Evolutionary conservation across 2,113 vertebrate species (phyloP), one percentile per base, ranked within the genome.

Genomic region (Protobothrops mucrosquamatus): DNA sequence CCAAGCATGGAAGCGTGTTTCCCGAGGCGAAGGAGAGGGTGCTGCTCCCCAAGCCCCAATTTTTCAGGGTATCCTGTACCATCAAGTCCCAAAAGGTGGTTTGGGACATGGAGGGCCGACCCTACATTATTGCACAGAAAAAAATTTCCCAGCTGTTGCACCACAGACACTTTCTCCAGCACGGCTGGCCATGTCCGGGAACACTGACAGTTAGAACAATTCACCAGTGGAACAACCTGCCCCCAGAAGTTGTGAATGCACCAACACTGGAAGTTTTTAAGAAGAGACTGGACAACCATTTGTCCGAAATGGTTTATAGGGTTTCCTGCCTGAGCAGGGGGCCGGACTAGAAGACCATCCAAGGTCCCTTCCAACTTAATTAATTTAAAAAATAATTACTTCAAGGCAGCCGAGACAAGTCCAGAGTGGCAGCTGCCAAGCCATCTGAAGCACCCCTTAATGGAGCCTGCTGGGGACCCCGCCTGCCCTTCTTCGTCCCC

Each of bases 231-330:
- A 51, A 51, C 48, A 1, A 51, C 48, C 48, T 51, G 48, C 48
- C 48, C 0, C 48, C 8, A 51, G 48, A 51, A 51, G 48, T 2
- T 1, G 48, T 51, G 48, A 0, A 51, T 9, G 48, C 1, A 0
- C 8, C 8, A 8, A 51, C 8, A 51, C 48, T 51, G 8, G 1
- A 51, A 9, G 48, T 9, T 51, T 10, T 51, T 9, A 51, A 51
- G 48, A 51, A 51, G 48, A 51, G 48, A 51, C 48, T 51, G 48
- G 48, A 9, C 48, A 51, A 8, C 8, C 48, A 51, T 51, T 51
- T 51, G 48, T 51, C 48, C 1, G 1, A 51, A 51, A 51, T 51
- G 8, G 48, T 51, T 1, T 51, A 51, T 51, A 51, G 48, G 8
- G 48, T 51, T 51, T 51, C 7, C 48, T 51, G 48, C 48, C 48